Percentiles rank a stretch among this genome's conserved stretches.
phyloP scores from a whole-genome alignment of 2,113 vertebrate genomes.

The western clawed frog (Xenopus tropicalis) region DNA sequence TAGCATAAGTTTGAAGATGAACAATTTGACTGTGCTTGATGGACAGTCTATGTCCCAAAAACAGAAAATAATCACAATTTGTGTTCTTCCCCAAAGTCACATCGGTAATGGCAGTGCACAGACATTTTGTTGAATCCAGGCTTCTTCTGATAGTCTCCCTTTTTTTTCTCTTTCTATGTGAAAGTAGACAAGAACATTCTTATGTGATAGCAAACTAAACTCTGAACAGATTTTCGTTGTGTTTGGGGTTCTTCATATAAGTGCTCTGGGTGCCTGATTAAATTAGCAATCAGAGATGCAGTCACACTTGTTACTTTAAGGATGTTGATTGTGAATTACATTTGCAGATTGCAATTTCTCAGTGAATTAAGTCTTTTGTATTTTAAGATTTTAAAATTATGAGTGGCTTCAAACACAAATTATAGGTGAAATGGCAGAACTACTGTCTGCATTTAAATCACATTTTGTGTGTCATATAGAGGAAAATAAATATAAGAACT shows the following conservation, averaged over 20 bases:
- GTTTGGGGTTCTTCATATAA: constrained; percentile 55
- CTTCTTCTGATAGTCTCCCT: too few relatives aligned
- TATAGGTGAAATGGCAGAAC: constrained; percentile 7
- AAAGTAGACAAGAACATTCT: too few relatives aligned
- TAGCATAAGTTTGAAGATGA: too few relatives aligned
- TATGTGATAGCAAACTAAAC: constrained; percentile 3
- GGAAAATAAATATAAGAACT: background rate
- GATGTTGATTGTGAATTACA: constrained; percentile 69
- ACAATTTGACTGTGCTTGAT: too few relatives aligned
- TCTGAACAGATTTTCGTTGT: constrained; percentile 46
- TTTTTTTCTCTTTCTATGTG: too few relatives aligned
- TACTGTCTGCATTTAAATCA: constrained; percentile 30
- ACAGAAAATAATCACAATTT: too few relatives aligned
- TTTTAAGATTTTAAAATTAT: constrained; percentile 52
- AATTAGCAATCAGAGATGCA: constrained; percentile 65
- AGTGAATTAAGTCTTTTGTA: constrained; percentile 66
- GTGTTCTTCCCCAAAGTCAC: too few relatives aligned
- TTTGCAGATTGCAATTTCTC: constrained; percentile 65
- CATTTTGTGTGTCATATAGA: constrained; percentile 24
- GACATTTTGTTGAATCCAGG: too few relatives aligned
- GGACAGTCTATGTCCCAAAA: too few relatives aligned
- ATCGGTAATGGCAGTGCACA: too few relatives aligned
- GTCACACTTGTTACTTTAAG: constrained; percentile 65
- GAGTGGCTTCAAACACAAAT: constrained; percentile 32
- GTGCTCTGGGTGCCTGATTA: constrained; percentile 61